Percentiles rank a stretch among this genome's conserved stretches.
Conservation (phyloP, 2,888 invertebrate species). For the Acanthococcus lagerstroemiae region DNA sequence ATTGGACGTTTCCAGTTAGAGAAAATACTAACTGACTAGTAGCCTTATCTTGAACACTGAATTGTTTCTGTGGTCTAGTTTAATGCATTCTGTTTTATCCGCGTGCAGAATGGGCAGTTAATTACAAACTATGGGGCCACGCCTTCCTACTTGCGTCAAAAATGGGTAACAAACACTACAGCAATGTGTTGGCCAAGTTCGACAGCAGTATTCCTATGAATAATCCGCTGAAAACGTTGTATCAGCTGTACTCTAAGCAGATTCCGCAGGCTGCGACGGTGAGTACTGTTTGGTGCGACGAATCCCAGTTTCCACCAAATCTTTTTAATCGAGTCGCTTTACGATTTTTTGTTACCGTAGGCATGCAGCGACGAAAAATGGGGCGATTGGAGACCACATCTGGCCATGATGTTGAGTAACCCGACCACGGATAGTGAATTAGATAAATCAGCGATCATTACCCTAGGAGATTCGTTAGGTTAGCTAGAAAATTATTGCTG, state of each 20-base stretch:
- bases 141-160: conserved; percentile 82
- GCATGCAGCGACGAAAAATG: conserved; percentile 60
- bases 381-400: conserved; percentile 94
- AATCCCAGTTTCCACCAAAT: not conserved
- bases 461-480: conserved; percentile 56
- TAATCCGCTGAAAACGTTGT: conserved; percentile 89
- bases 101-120: conserved; percentile 84
- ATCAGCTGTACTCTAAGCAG: conserved; percentile 76
- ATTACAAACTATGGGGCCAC: conserved; percentile 83
- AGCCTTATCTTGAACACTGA: too few relatives aligned
- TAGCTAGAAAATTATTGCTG: conserved; percentile 34
- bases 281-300: conserved; percentile 32
- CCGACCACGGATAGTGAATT: conserved; percentile 63
- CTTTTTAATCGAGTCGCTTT: conserved; percentile 36
- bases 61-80: too few relatives aligned
- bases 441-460: conserved; percentile 63
- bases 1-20: too few relatives aligned
- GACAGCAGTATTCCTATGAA: conserved; percentile 68
- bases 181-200: conserved; percentile 78
- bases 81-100: too few relatives aligned
- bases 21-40: too few relatives aligned
- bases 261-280: conserved; percentile 58
- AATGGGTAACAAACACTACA: conserved; percentile 73
- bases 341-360: conserved; percentile 42
- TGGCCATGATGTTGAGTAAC: conserved; percentile 89